Evolutionary conservation across 1,140 invertebrate genomes (phyloP), one percentile per base, ranked within the genome.

Genomic region (Caenorhabditis tropicalis): DNA sequence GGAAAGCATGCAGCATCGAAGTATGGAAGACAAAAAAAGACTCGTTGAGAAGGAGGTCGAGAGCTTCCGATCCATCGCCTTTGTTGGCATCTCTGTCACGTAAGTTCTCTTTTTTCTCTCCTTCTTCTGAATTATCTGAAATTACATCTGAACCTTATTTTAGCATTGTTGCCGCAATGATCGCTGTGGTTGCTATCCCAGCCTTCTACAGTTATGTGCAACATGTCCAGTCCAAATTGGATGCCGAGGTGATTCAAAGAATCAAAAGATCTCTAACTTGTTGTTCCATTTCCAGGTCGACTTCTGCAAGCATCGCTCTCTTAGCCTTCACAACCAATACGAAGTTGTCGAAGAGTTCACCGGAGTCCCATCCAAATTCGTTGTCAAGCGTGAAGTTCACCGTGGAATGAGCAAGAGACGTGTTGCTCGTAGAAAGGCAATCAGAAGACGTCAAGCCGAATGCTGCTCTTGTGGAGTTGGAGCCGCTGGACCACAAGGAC

Each of bases 161-260:
- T 49, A 85, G 84, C 51, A 89, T 88, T 19, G 81, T 89, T 16
- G 88, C 89, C 27, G 89, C 87, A 15, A 31, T 89, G 5, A 86
- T 82, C 43, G 88, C 89, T 39, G 83, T 89, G 65, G 36, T 89
- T 29, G 74, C 88, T 46, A 86, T 89, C 21, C 89, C 89, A 24
- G 85, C 89, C 39, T 51, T 89, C 6, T 89, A 90, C 86, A 89
- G 86, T 81, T 89, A 89, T 82, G 87, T 89, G 81, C 89, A 89
- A 51, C 83, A 88, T 80, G 88, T 89, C 21, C 89, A 89, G 65
- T 83, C 86, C 60, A 58, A 80, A 21, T 83, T 89, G 12, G 83
- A 89, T 33, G 84, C 81, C 27, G 88, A 89, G 83, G 56, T 89
- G 7, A n/a, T 36, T 21, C 21, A 15, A 21, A 46, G 21, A 19